Base-by-base conservation (phyloP, 2,888 invertebrate species). In the Orthosia gothica region DNA sequence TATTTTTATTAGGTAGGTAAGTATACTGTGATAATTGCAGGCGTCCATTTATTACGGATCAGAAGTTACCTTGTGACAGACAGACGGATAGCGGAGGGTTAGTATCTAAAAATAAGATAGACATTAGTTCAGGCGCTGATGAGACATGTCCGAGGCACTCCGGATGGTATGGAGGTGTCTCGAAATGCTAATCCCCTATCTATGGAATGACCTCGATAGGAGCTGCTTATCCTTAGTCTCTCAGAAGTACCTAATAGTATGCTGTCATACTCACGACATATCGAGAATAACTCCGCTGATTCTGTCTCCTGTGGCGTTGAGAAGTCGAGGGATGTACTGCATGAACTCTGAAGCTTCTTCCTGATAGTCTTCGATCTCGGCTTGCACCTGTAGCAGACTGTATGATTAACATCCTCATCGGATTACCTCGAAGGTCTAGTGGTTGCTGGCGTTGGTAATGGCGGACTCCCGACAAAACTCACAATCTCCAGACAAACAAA, bases 281-380 rank as follows among this genome's bases (percentile, higher is more conserved):
- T 95, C 91, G 3, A 95, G 75, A 11, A 95, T 81, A 0, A 93
- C 85, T 7, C 95, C 95, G 55, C 93, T 95, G 70, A 93, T 73
- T 26, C 93, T 87, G 80, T 92, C 89, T 0, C 94, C 94, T 0
- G 90, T 89, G 0, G 90, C 89, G 15, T 87, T 85, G 82, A 89
- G 70, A 23, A 95, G 88, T 5, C 89, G 85, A 0, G 94, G 93
- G 0, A 95, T 87, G 81, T 92, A 82, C 59, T 91, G 85, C 90
- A 93, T 92, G 13, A 95, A 74, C 58, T 95, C 94, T 0, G 90
- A 81, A 0, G 87, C 79, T 15, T 91, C 89, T 55, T 81, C 74
- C n/a, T 92, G 89, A 1, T 84, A 61, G 0, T 91, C 89, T 0
- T 90, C 89, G 1, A 93, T 72, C 11, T 92, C 92, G 15, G 92